Evolutionary conservation across 2,888 invertebrate genomes (phyloP).

Genomic region (Arenicola marina): DNA sequence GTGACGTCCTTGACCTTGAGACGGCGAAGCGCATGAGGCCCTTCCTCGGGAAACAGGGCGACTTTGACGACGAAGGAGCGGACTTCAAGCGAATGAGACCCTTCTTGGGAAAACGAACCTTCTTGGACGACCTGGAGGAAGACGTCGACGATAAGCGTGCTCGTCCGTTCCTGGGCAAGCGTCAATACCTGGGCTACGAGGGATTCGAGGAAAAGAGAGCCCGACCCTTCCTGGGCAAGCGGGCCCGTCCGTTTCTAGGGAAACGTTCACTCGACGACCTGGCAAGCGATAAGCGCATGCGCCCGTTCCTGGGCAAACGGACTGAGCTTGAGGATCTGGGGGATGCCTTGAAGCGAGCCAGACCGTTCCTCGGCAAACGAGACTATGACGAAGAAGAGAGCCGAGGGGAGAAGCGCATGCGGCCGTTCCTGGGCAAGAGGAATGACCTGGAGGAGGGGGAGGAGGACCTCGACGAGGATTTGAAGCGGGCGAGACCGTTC

Average conservation of each 20-base stretch:
- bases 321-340: background rate
- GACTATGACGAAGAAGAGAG: no score
- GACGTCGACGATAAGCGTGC: background rate
- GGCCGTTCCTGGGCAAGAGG: conserved; percentile 1
- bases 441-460: background rate
- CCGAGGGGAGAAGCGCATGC: background rate
- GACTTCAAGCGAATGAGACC: background rate
- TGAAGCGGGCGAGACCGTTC: background rate
- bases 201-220: background rate
- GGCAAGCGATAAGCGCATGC: background rate
- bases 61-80: background rate
- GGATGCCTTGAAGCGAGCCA: background rate
- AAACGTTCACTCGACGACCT: background rate
- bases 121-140: background rate
- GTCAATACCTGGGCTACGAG: background rate
- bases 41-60: background rate
- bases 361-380: background rate
- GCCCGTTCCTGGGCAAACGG: background rate
- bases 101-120: background rate
- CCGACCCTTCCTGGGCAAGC: conserved; percentile 1
- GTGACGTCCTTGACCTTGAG: no score
- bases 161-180: background rate
- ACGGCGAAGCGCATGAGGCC: background rate
- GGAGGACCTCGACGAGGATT: background rate
- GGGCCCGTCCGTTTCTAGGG: background rate